These are phyloP conservation scores for Psilopsiagon aymara DNA, from an alignment of 2,113 vertebrate species.

Conservation along the genomic window DNA sequence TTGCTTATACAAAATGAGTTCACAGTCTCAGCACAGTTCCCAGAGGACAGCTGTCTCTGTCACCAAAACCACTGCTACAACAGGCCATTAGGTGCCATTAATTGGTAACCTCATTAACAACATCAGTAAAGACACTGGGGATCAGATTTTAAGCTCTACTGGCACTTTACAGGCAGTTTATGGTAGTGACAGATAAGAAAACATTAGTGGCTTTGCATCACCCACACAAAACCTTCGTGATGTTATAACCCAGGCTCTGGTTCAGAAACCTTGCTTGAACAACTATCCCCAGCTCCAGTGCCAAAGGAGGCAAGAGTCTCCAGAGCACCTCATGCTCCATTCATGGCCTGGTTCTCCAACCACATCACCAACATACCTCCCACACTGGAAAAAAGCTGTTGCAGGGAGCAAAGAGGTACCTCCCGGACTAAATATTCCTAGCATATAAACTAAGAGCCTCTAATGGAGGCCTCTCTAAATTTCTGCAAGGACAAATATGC, in stretches of 20 bases:
- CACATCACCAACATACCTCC: neutral
- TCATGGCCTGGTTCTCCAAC: accelerated
- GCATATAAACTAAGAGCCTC: neutral
- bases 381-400: neutral
- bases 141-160: slow-evolving; percentile 1
- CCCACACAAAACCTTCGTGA: neutral
- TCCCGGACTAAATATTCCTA: neutral
- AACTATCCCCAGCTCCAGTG: neutral
- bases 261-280: neutral
- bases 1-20: slow-evolving; percentile 44
- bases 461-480: neutral
- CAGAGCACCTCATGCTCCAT: neutral
- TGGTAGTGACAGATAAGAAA: neutral
- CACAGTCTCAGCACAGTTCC: slow-evolving; percentile 19
- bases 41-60: slow-evolving; percentile 39
- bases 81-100: slow-evolving; percentile 59
- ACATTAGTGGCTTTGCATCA: neutral
- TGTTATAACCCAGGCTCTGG: neutral
- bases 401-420: neutral
- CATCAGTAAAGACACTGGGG: slow-evolving; percentile 10
- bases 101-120: slow-evolving; percentile 56
- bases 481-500: neutral
- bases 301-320: neutral
- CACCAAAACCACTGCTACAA: slow-evolving; percentile 35
- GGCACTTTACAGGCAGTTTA: neutral